phyloP scores from a whole-genome alignment of 1,140 invertebrate species.

The Bombus haemorrhoidalis region DNA sequence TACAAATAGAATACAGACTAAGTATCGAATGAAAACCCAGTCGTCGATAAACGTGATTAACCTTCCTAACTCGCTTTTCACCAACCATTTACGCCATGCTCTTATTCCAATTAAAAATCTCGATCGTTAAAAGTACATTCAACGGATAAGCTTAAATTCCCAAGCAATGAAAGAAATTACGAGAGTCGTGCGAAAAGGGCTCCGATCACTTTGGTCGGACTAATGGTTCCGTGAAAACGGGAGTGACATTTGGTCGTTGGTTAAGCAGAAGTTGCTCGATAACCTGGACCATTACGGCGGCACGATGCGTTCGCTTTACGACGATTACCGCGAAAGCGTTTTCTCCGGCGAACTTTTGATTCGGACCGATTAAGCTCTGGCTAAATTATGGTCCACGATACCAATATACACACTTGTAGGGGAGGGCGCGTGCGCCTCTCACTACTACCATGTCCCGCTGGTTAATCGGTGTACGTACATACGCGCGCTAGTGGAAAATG shows the following conservation, averaged over 20 bases:
- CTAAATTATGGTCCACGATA: conserved; percentile 51
- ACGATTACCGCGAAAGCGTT: conserved; percentile 50
- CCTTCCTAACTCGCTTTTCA: not conserved
- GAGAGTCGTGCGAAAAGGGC: too few species aligned
- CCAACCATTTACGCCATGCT: not conserved
- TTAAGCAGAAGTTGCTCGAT: conserved; percentile 44
- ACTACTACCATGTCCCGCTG: not conserved
- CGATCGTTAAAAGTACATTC: not conserved
- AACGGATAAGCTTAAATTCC: not conserved
- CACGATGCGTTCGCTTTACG: conserved; percentile 35
- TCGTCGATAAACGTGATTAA: not conserved
- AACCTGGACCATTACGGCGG: conserved; percentile 34
- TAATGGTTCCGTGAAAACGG: not conserved
- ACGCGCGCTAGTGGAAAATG: conserved; percentile 75
- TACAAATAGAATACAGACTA: not conserved
- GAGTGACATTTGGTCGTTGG: conserved; percentile 8
- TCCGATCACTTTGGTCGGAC: not conserved
- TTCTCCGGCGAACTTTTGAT: conserved; percentile 55
- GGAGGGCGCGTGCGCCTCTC: conserved; percentile 4
- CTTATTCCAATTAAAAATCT: not conserved
- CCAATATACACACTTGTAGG: conserved; percentile 30
- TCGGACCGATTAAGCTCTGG: conserved; percentile 44
- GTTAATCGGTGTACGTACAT: conserved; percentile 44
- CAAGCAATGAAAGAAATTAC: not conserved
- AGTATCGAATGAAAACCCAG: not conserved